Conservation (phyloP, 2,888 invertebrate species). For the Actias luna region DNA sequence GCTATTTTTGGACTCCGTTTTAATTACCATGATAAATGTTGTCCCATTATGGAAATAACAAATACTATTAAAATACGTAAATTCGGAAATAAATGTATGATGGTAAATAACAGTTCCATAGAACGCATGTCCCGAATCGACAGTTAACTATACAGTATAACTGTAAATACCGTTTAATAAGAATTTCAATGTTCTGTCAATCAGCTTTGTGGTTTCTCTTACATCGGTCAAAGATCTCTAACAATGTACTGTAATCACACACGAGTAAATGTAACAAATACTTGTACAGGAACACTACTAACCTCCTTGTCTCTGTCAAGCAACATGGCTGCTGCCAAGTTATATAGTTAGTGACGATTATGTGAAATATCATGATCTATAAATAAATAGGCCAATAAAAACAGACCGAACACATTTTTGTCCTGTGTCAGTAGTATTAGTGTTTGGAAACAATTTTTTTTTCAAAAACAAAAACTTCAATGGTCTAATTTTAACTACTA, state of each 20-base stretch:
- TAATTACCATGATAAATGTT: too few species aligned
- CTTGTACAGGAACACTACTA: constrained; percentile 25
- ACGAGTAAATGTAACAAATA: constrained; percentile 24
- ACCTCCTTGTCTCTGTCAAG: constrained; percentile 31
- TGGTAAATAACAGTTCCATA: not conserved
- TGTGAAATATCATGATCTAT: not conserved
- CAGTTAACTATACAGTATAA: constrained; percentile 15
- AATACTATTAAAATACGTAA: not conserved
- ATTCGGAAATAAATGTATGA: not conserved
- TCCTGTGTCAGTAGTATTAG: too few species aligned
- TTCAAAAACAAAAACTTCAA: too few species aligned
- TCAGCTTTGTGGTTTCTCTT: constrained; percentile 16
- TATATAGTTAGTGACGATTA: not conserved
- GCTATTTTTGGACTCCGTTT: too few species aligned
- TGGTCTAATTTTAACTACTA: too few species aligned
- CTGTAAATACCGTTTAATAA: constrained; percentile 15
- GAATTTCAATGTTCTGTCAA: constrained; percentile 19
- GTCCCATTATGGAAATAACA: too few species aligned
- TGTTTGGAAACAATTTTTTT: too few species aligned
- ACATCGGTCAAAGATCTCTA: constrained; percentile 20
- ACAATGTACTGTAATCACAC: constrained; percentile 20
- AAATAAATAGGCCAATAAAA: not conserved
- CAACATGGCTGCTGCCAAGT: constrained; percentile 1
- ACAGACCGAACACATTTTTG: too few species aligned
- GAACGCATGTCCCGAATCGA: not conserved